Evolutionary conservation across 2,113 vertebrate species (phyloP).

Genomic region (Protobothrops mucrosquamatus): DNA sequence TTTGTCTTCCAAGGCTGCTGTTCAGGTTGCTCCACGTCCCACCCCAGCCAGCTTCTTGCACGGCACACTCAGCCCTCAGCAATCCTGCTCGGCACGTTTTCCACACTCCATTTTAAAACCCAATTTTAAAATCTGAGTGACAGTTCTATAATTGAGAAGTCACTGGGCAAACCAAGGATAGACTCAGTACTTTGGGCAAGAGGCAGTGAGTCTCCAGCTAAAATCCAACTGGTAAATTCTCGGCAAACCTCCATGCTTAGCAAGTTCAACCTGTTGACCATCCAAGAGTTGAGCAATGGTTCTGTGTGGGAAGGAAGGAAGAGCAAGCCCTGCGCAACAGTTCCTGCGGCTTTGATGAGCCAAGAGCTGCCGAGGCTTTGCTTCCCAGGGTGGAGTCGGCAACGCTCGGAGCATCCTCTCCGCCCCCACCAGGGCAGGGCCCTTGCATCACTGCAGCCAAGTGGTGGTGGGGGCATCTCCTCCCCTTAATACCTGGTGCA

Average conservation of each 20-base stretch:
- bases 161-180: neutral
- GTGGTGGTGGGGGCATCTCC: neutral
- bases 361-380: neutral
- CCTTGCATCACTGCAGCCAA: neutral
- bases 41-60: neutral
- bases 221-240: neutral
- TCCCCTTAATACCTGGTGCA: neutral
- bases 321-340: neutral
- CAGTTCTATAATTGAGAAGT: neutral
- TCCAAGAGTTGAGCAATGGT: neutral
- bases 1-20: neutral
- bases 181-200: neutral
- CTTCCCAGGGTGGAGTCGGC: neutral
- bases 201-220: neutral
- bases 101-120: neutral
- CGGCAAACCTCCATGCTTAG: neutral
- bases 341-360: neutral
- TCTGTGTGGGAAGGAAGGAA: neutral
- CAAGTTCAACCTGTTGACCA: neutral
- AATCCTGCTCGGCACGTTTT: neutral
- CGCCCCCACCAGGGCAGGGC: neutral
- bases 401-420: neutral
- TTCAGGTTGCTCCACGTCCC: neutral
- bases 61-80: neutral
- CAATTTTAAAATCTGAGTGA: neutral